A percentile compares a stretch with the other conserved stretches of the same genome.
Conservation (phyloP, 2,888 invertebrate genomes). For the Hemicrepidius hirtus region DNA sequence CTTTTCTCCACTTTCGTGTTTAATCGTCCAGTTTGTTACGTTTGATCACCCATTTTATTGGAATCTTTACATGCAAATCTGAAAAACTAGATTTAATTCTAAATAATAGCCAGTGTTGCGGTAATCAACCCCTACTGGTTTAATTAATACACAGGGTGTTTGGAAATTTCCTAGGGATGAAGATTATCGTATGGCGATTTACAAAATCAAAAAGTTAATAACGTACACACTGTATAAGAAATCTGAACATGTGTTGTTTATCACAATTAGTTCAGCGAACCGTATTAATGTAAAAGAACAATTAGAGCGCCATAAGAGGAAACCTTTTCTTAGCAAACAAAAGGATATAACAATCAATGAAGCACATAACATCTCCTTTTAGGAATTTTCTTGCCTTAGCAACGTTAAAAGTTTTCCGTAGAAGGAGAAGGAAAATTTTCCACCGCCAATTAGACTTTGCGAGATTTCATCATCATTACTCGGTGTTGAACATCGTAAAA, state of each 20-base stretch:
- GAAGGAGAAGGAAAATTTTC: conserved; percentile 29
- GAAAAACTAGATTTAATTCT: not conserved
- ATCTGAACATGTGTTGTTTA: not conserved
- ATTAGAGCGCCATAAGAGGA: not conserved
- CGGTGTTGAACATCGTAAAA: conserved; percentile 14
- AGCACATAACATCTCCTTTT: conserved; percentile 8
- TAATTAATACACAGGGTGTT: no score
- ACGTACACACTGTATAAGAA: not conserved
- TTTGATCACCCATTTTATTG: not conserved
- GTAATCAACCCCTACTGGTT: no score
- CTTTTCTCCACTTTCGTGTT: conserved; percentile 27
- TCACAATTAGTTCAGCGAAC: not conserved
- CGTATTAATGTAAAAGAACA: not conserved
- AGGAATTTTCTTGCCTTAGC: not conserved
- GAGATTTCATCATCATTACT: conserved; percentile 26
- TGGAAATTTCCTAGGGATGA: no score
- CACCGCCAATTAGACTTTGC: conserved; percentile 34
- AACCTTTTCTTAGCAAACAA: conserved; percentile 2
- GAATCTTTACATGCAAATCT: not conserved
- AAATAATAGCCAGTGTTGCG: no score
- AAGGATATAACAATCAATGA: conserved; percentile 18
- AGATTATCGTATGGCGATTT: no score
- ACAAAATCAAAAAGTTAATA: no score
- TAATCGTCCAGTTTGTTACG: conserved; percentile 24
- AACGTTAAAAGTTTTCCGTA: conserved; percentile 16